Base-by-base conservation (phyloP, 2,113 vertebrate genomes). In the Xenopus laevis region DNA sequence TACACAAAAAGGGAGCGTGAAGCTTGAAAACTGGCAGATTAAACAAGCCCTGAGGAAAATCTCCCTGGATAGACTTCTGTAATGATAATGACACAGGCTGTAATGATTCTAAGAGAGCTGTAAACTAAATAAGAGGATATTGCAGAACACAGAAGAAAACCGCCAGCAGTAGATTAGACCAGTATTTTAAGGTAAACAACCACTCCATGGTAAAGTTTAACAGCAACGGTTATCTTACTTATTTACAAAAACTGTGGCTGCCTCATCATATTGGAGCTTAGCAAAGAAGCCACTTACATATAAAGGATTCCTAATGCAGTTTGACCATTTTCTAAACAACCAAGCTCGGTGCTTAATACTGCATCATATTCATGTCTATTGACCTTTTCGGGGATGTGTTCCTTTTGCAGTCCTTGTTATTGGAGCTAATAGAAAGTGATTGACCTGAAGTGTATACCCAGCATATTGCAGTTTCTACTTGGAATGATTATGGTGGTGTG, bases 21-120 rank as follows among this genome's bases (percentile, higher is more conserved):
- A 84, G 79, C 77, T 72, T 72, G 83, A 71, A 73, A 79, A 81
- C 69, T 79, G 80, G 81, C 81, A 83, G 77, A 83, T 83, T 78
- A 81, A 81, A 79, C 65, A 71, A 81, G 71, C 65, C 73, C 81
- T 50, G 60, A 1, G 46, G 79, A 84, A 80, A 80, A 61, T 70
- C 79, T 77, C 78, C 71, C 65, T 17, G 74, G 65, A 79, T 81
- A 71, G 72, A 0, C 0, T 71, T 71, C 74, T 81, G 79, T 81
- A 80, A 79, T 83, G 80, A 83, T 78, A 81, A 82, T 73, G 74
- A 58, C 74, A 70, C 66, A 61, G 67, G 20, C 74, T 70, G 67
- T 64, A 77, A 77, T 77, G 74, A 77, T 46, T 59, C 74, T 77
- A 70, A 77, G 74, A 70, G 74, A 67, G 65, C 74, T 64, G 74